Percentiles rank a stretch among this genome's conserved stretches.
Conservation (phyloP, 2,797 vertebrate species). For the Anolis apletophallus region DNA sequence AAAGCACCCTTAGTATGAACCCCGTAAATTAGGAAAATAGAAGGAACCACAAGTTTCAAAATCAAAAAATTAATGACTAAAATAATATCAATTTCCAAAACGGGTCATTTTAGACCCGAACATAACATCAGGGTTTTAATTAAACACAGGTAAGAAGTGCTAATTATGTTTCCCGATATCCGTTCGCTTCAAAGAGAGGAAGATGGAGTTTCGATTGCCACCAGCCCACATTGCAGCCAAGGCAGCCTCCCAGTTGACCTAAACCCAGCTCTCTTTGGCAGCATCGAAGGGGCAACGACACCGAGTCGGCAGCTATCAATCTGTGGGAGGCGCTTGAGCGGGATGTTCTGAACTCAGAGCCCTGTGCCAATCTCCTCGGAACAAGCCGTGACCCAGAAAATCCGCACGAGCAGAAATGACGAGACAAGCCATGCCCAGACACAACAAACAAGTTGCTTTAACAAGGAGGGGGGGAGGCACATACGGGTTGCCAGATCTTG, state of each 20-base stretch:
- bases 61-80: too few relatives aligned
- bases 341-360: constrained; percentile 34
- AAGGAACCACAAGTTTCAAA: too few relatives aligned
- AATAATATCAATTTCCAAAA: too few relatives aligned
- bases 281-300: background rate
- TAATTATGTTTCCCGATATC: background rate
- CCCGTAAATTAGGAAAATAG: too few relatives aligned
- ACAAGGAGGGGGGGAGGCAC: background rate
- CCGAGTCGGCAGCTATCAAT: background rate
- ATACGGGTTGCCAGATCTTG: background rate
- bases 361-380: background rate
- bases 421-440: background rate
- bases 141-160: background rate
- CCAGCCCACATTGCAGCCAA: background rate
- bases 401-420: background rate
- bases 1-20: too few relatives aligned
- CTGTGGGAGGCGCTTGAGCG: background rate
- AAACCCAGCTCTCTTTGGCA: background rate
- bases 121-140: too few relatives aligned
- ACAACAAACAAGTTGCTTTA: background rate
- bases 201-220: background rate
- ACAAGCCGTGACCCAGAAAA: constrained; percentile 14
- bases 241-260: background rate
- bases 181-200: background rate
- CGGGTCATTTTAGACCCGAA: too few relatives aligned